Base-by-base conservation (phyloP, 1,140 invertebrate species). In the Diorhabda sublineata region DNA sequence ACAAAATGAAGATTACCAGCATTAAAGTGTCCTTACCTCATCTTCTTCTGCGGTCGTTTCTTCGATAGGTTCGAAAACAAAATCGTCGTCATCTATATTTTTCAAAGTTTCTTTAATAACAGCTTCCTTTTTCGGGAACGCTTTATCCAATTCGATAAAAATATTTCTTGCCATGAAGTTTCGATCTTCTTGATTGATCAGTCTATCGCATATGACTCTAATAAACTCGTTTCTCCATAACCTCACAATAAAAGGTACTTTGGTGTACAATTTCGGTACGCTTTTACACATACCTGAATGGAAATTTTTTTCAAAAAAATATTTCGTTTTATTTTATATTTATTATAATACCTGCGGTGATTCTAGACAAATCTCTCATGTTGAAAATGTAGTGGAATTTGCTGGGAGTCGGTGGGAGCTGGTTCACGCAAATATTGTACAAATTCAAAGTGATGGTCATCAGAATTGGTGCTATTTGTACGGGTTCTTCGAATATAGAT, bases 361-460 rank as follows among this genome's bases (percentile, higher is more conserved):
- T 89, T 61, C 92, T 86, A 2, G 93, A 95, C 61, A 97, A 82
- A 84, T 97, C 95, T 70, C 94, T 87, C 81, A 97, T 86, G 80
- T 96, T 97, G 82, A 96, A 97, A 69, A 96, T 93, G 81, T 97
- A 97, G 81, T 97, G 94, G 82, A 97, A 97, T 80, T 94, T 96
- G 3, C 90, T 91, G 3, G 95, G 95, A 0, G 93, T 96, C 11
- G 94, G 93, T n/a, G 93, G 92, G 63, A 97, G 79, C 72, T 94
- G 89, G 11, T 85, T 82, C 63, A 91, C 87, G 45, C 93, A 85
- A 64, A 87, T 83, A 87, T 93, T 90, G 77, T 95, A 97, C n/a
- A 96, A 81, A 52, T 90, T 85, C 64, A 96, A 82, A 0, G 92
- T 95, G 82, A 94, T 90, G 56, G 87, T 83, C 2, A 95, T 88